A percentile compares a stretch with the other conserved stretches of the same genome.
Evolutionary conservation across 2,113 vertebrate genomes (phyloP).

Genomic region (Dasypus novemcinctus): DNA sequence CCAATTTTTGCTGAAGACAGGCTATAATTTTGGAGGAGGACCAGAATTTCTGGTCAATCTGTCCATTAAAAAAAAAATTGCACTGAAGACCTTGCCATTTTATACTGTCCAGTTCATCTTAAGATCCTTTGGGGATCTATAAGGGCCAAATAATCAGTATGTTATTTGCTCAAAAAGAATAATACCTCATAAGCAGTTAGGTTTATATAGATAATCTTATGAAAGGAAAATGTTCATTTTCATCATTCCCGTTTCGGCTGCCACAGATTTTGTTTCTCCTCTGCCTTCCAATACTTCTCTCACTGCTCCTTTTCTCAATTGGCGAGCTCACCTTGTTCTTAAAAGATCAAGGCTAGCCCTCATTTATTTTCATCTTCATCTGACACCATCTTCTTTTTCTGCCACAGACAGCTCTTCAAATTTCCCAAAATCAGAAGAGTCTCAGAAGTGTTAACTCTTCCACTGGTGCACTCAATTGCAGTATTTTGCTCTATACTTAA

Average conservation of each 20-base stretch:
- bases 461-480: neutral
- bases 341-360: neutral
- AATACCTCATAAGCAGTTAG: slow-evolving; percentile 19
- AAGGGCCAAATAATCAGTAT: slow-evolving; percentile 19
- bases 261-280: slow-evolving; percentile 27
- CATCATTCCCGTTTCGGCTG: neutral
- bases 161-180: slow-evolving; percentile 53
- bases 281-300: neutral
- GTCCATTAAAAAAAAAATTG: neutral
- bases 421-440: neutral
- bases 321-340: slow-evolving; percentile 50
- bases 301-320: neutral
- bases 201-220: neutral
- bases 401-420: neutral
- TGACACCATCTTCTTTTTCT: neutral
- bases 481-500: neutral
- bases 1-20: slow-evolving; percentile 65
- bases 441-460: neutral
- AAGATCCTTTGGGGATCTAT: slow-evolving; percentile 17
- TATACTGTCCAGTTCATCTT: slow-evolving; percentile 43
- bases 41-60: slow-evolving; percentile 72
- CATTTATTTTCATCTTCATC: neutral
- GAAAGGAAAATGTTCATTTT: neutral
- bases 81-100: slow-evolving; percentile 39
- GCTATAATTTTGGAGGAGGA: slow-evolving; percentile 61